phyloP scores from a whole-genome alignment of 2,113 vertebrate genomes.

The Dasyornis broadbenti region DNA sequence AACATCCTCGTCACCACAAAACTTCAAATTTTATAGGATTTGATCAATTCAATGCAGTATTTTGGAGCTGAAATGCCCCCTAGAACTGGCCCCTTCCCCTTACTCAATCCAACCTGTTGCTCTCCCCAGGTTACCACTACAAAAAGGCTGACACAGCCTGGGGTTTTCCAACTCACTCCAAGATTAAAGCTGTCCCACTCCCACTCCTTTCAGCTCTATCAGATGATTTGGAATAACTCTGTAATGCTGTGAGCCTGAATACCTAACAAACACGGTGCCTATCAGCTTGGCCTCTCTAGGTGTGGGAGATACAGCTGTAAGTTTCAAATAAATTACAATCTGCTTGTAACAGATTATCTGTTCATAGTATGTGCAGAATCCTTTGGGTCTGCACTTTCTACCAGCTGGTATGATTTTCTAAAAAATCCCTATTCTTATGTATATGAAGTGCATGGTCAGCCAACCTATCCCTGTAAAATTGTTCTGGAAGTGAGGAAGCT shows the following conservation, averaged over 20 bases:
- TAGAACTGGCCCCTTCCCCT: neutral
- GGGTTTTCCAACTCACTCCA: neutral
- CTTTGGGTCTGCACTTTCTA: neutral
- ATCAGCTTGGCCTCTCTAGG: neutral
- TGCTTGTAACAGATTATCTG: neutral
- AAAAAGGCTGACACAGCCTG: neutral
- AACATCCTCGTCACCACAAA: neutral
- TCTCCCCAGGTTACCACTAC: neutral
- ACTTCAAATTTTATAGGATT: neutral
- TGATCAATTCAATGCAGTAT: neutral
- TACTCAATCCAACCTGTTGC: neutral
- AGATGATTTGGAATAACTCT: neutral
- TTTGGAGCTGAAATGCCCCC: neutral
- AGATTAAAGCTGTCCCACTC: neutral
- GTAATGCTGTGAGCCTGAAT: neutral
- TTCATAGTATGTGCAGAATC: neutral
- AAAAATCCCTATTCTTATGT: neutral
- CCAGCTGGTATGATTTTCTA: neutral
- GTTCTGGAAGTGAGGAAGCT: neutral
- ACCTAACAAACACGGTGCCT: fast-evolving
- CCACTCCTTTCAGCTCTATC: neutral
- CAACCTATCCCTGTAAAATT: neutral
- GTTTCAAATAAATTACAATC: neutral
- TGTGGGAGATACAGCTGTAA: neutral
- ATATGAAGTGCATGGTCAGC: neutral